phyloP scores from a whole-genome alignment of 2,113 vertebrate genomes.

The Gymnocephalus cernua region DNA sequence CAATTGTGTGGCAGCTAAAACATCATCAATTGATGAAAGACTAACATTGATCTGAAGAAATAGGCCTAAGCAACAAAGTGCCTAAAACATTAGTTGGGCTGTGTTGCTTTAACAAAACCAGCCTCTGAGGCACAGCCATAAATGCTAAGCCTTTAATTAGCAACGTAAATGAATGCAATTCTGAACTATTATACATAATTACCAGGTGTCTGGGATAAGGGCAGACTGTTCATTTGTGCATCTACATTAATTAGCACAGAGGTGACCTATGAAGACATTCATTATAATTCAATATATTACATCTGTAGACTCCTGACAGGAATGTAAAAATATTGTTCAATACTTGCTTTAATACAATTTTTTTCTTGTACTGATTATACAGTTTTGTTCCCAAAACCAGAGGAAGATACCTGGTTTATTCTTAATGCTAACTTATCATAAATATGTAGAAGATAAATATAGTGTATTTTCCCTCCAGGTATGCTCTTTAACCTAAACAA shows the following conservation, averaged over 20 bases:
- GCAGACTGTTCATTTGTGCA: conserved; percentile 67
- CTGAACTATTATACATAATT: conserved; percentile 67
- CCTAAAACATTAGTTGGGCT: conserved; percentile 23
- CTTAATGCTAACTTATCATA: conserved; percentile 30
- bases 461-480: conserved; percentile 50
- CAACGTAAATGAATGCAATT: conserved; percentile 61
- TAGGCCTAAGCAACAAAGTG: conserved; percentile 4
- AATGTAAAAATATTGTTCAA: conserved; percentile 12
- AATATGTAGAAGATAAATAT: conserved; percentile 60
- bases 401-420: conserved; percentile 26
- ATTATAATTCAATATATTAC: conserved; percentile 33
- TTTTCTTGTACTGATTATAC: conserved; percentile 3
- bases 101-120: conserved; percentile 45
- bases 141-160: conserved; percentile 73
- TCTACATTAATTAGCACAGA: conserved; percentile 72
- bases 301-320: conserved; percentile 26
- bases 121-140: conserved; percentile 38
- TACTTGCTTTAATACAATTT: conserved; percentile 22
- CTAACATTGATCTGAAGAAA: conserved; percentile 65
- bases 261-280: conserved; percentile 59
- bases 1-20: conserved; percentile 74
- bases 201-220: conserved; percentile 67
- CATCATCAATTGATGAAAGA: conserved; percentile 74
- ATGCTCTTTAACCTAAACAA: conserved; percentile 64
- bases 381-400: conserved; percentile 16